These are phyloP conservation scores for Chloebia gouldiae DNA, from an alignment of 2,113 vertebrate species.

Conservation along the genomic window DNA sequence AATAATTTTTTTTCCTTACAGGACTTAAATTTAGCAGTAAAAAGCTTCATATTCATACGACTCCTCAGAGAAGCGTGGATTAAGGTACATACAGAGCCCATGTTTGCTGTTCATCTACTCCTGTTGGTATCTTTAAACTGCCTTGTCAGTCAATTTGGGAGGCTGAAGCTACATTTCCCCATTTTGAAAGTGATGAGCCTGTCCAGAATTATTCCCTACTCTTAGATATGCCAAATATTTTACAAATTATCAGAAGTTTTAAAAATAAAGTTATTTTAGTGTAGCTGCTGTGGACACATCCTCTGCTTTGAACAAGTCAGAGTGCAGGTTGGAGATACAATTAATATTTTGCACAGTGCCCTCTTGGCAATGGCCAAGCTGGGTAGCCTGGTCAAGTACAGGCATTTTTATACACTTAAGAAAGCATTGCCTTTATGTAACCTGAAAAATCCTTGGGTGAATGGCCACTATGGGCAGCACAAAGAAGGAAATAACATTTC, in stretches of 20 bases:
- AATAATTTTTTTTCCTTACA: background rate
- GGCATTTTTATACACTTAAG: background rate
- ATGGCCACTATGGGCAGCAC: background rate
- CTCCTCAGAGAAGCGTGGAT: background rate
- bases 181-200: background rate
- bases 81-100: background rate
- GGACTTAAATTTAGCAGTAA: background rate
- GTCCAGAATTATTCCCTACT: background rate
- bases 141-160: background rate
- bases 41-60: background rate
- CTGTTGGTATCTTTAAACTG: background rate
- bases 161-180: background rate
- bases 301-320: background rate
- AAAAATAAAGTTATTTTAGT: background rate
- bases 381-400: conserved; percentile 37
- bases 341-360: background rate
- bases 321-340: background rate
- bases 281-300: background rate
- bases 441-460: background rate
- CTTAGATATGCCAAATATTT: background rate
- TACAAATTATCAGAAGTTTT: background rate
- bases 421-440: background rate
- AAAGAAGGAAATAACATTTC: background rate
- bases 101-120: background rate
- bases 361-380: conserved; percentile 1